phyloP scores from a whole-genome alignment of 2,888 invertebrate genomes.

The Drosophila robusta region DNA sequence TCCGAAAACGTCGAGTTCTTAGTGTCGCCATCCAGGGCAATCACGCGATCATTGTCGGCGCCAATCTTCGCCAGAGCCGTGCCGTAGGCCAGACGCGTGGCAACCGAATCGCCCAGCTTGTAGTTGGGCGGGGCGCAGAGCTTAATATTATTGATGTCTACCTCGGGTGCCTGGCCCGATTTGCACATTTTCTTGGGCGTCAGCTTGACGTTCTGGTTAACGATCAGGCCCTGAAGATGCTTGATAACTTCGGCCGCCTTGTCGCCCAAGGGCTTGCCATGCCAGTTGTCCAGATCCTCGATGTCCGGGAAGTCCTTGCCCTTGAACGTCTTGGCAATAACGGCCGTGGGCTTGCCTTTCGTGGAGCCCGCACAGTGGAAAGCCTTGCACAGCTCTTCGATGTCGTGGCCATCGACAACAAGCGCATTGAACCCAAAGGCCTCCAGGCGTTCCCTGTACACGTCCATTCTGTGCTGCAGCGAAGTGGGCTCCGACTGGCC shows the following conservation, averaged over 20 bases:
- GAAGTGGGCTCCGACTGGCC: constrained; percentile 99
- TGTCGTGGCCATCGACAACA: constrained; percentile 98
- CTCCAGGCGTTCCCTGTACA: constrained; percentile 92
- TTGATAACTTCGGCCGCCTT: constrained; percentile 90
- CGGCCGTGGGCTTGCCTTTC: constrained; percentile 94
- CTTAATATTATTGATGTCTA: constrained; percentile 90
- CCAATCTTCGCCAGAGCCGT: constrained; percentile 95
- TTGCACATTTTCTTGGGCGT: constrained; percentile 89
- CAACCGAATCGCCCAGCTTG: constrained; percentile 91
- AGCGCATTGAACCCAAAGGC: constrained; percentile 96
- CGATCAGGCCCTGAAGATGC: constrained; percentile 87
- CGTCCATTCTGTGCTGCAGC: constrained; percentile 94
- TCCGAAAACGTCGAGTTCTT: constrained; percentile 99
- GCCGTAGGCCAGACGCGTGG: constrained; percentile 97
- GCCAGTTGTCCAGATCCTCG: constrained; percentile 98
- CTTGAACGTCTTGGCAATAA: constrained; percentile 98
- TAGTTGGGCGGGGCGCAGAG: constrained; percentile 94
- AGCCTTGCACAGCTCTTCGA: constrained; percentile 95
- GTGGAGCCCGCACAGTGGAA: constrained; percentile 92
- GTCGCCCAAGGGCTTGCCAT: constrained; percentile 97
- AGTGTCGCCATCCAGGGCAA: constrained; percentile 98
- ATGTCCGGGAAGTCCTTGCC: constrained; percentile 95
- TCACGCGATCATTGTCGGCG: constrained; percentile 90
- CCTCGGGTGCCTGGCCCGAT: constrained; percentile 89
- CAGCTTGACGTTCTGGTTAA: constrained; percentile 64